phyloP scores from a whole-genome alignment of 2,113 vertebrate species.

The Mobula birostris region DNA sequence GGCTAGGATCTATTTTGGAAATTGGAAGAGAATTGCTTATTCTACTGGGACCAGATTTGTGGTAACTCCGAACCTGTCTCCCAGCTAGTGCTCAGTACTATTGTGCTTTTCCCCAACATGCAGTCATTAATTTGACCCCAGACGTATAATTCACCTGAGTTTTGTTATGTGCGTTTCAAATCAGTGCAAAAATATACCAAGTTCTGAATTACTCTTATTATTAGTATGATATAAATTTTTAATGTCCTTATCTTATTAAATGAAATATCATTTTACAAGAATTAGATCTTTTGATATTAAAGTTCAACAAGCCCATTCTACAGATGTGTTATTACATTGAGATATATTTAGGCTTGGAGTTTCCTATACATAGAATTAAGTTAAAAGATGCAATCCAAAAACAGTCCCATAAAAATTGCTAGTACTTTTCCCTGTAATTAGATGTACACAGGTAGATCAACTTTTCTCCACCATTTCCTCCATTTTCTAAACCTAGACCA shows the following conservation, averaged over 20 bases:
- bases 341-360: neutral
- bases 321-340: neutral
- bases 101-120: neutral
- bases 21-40: conserved; percentile 1
- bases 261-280: neutral
- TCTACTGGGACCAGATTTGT: conserved; percentile 32
- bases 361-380: neutral
- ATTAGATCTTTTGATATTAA: neutral
- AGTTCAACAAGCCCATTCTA: neutral
- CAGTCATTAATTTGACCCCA: neutral
- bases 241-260: neutral
- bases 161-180: neutral
- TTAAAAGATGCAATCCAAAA: neutral
- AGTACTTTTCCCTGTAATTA: neutral
- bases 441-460: neutral
- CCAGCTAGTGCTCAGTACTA: conserved; percentile 22
- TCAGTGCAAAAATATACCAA: neutral
- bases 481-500: neutral
- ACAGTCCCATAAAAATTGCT: neutral
- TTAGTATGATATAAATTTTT: neutral
- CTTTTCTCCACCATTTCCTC: neutral
- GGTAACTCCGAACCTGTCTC: neutral
- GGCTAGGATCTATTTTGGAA: neutral
- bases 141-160: neutral
- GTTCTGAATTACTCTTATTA: neutral